These are phyloP conservation scores for Hippocampus guttulatus DNA, from an alignment of 2,113 vertebrate species.

Conservation along the genomic window DNA sequence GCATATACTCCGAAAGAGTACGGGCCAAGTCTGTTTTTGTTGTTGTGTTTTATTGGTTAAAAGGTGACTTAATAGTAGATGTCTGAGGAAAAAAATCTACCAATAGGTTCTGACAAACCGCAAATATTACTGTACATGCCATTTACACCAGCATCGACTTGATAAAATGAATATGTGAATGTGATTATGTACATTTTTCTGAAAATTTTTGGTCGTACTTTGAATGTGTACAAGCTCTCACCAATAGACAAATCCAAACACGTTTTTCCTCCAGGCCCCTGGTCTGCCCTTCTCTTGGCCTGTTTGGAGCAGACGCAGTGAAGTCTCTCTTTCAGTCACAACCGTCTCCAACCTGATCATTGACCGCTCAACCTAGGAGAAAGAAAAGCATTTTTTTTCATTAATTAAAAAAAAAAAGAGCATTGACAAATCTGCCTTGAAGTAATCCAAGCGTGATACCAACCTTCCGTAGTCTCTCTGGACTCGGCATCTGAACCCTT, in stretches of 20 bases:
- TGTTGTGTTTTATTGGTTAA: no score
- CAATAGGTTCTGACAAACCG: no score
- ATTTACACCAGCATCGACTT: no score
- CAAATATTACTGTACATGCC: no score
- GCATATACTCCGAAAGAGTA: no score
- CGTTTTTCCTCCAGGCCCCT: slow-evolving; percentile 84
- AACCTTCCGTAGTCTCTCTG: slow-evolving; percentile 90
- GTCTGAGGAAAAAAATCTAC: no score
- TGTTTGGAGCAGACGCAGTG: slow-evolving; percentile 87
- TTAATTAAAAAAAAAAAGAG: background rate
- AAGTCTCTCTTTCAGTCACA: slow-evolving; percentile 82
- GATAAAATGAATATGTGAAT: background rate
- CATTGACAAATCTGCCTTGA: background rate
- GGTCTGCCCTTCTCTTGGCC: slow-evolving; percentile 85
- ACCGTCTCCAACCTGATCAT: slow-evolving; percentile 83
- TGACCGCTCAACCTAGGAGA: slow-evolving; percentile 78
- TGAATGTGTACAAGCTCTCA: slow-evolving; percentile 46
- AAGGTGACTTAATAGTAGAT: no score
- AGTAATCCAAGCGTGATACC: background rate
- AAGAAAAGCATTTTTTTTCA: background rate
- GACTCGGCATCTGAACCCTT: slow-evolving; percentile 83
- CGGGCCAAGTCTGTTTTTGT: no score
- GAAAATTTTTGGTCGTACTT: background rate
- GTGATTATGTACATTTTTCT: background rate
- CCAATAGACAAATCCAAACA: slow-evolving; percentile 85